phyloP scores from a whole-genome alignment of 2,888 invertebrate genomes.

The Venusia cambrica region DNA sequence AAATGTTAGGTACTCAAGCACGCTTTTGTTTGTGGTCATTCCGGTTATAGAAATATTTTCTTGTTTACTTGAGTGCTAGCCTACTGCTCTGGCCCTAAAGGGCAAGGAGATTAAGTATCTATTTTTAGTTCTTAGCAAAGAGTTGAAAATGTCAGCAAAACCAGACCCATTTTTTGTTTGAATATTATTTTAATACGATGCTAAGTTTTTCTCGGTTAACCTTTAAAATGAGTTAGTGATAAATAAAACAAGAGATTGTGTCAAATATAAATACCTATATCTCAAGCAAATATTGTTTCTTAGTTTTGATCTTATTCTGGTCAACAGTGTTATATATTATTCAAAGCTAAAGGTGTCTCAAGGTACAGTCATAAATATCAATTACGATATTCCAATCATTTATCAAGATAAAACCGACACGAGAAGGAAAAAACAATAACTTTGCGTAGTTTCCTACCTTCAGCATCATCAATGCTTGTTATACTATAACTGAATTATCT shows the following conservation, averaged over 20 bases:
- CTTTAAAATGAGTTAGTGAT: too few relatives aligned
- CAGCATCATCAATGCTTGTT: constrained; percentile 1
- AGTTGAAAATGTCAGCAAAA: constrained; percentile 4
- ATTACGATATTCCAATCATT: constrained; percentile 2
- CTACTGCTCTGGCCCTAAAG: not conserved
- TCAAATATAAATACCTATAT: too few relatives aligned
- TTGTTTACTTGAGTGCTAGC: not conserved
- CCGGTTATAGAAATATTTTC: constrained; percentile 5
- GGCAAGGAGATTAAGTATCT: constrained; percentile 1
- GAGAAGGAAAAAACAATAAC: constrained; percentile 1
- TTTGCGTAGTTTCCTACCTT: constrained; percentile 1
- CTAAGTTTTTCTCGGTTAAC: too few relatives aligned
- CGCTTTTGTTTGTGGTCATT: not conserved
- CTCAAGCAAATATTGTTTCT: too few relatives aligned
- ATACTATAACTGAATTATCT: not conserved
- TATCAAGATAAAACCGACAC: constrained; percentile 14
- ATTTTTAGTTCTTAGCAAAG: not conserved
- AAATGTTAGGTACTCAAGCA: not conserved
- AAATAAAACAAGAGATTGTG: too few relatives aligned
- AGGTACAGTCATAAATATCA: constrained; percentile 1
- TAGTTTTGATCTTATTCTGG: too few relatives aligned
- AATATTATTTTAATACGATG: too few relatives aligned
- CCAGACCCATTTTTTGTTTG: too few relatives aligned
- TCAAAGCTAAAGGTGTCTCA: too few relatives aligned
- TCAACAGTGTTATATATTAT: too few relatives aligned